Percentiles rank a stretch among this genome's conserved stretches.
phyloP scores from a whole-genome alignment of 2,797 vertebrate genomes.

The Argyrosomus regius region DNA sequence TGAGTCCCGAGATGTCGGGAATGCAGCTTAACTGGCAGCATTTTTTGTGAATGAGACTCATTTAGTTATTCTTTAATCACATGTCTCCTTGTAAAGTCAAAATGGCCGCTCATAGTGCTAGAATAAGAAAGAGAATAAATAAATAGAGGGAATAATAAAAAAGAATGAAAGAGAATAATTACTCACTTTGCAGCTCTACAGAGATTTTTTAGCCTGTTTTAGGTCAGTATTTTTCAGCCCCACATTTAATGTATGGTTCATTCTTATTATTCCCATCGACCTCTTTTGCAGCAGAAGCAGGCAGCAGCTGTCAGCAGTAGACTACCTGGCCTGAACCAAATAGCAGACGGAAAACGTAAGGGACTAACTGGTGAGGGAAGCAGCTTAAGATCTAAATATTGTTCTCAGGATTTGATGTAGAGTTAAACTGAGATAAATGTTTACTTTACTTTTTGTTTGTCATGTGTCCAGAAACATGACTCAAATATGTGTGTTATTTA shows the following conservation, averaged over 20 bases:
- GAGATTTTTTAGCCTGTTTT: not conserved
- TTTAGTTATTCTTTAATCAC: slow-evolving; percentile 9
- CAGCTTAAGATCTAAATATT: not conserved
- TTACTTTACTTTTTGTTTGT: not conserved
- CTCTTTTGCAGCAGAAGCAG: not conserved
- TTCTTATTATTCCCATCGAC: not conserved
- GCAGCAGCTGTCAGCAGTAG: not conserved
- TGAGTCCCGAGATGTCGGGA: too few species aligned
- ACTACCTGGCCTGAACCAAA: not conserved
- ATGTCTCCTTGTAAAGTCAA: not conserved
- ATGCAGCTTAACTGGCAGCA: not conserved
- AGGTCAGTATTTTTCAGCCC: not conserved
- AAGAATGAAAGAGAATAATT: not conserved
- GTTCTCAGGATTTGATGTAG: not conserved
- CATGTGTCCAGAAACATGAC: not conserved
- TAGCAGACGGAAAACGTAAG: not conserved
- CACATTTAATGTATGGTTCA: not conserved
- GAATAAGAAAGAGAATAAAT: not conserved
- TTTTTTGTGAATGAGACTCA: not conserved
- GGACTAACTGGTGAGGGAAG: not conserved
- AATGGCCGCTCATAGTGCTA: not conserved
- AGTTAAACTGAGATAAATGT: not conserved
- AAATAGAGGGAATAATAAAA: not conserved
- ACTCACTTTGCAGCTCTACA: not conserved
- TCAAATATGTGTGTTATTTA: too few species aligned